A percentile compares a stretch with the other conserved stretches of the same genome.
Evolutionary conservation across 2,797 vertebrate genomes (phyloP).

Genomic region (Protonibea diacanthus): DNA sequence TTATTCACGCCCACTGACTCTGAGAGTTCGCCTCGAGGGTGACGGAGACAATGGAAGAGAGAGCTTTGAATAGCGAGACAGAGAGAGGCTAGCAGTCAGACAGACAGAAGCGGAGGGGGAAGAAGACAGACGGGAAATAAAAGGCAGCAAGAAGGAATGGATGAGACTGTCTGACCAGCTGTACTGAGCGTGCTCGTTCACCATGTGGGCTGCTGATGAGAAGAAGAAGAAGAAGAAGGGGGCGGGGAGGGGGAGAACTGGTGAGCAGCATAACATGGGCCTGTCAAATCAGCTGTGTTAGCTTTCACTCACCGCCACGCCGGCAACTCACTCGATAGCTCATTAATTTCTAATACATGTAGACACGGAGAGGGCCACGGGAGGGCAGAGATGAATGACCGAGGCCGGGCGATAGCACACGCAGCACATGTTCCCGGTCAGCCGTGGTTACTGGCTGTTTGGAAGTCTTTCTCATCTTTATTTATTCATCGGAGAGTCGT

Average conservation of each 20-base stretch:
- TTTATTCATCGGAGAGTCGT: background rate
- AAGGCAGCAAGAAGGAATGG: slow-evolving; percentile 49
- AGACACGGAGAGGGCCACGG: slow-evolving; percentile 45
- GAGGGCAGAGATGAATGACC: slow-evolving; percentile 44
- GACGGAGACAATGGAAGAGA: slow-evolving; percentile 46
- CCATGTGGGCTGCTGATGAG: slow-evolving; percentile 62
- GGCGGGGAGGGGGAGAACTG: slow-evolving; percentile 19
- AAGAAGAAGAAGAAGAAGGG: background rate
- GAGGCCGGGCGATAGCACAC: background rate
- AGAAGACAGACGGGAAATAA: slow-evolving; percentile 55
- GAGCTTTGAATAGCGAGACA: slow-evolving; percentile 49
- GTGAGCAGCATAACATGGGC: slow-evolving; percentile 50
- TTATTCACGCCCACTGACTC: slow-evolving; percentile 69
- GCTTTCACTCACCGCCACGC: slow-evolving; percentile 39
- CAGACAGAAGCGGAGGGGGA: slow-evolving; percentile 13
- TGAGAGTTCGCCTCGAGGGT: slow-evolving; percentile 62
- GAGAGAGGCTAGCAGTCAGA: slow-evolving; percentile 5
- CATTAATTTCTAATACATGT: slow-evolving; percentile 64
- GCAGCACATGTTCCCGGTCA: slow-evolving; percentile 41
- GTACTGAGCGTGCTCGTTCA: slow-evolving; percentile 55
- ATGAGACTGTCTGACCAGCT: slow-evolving; percentile 65
- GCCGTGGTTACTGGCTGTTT: slow-evolving; percentile 17
- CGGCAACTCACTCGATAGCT: slow-evolving; percentile 57
- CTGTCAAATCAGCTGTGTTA: slow-evolving; percentile 68
- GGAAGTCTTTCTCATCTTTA: slow-evolving; percentile 4